Evolutionary conservation across 92 coral and sea anemone genomes (phyloP), one percentile per base, ranked within the genome.

Genomic region (Phymanthus crucifer): DNA sequence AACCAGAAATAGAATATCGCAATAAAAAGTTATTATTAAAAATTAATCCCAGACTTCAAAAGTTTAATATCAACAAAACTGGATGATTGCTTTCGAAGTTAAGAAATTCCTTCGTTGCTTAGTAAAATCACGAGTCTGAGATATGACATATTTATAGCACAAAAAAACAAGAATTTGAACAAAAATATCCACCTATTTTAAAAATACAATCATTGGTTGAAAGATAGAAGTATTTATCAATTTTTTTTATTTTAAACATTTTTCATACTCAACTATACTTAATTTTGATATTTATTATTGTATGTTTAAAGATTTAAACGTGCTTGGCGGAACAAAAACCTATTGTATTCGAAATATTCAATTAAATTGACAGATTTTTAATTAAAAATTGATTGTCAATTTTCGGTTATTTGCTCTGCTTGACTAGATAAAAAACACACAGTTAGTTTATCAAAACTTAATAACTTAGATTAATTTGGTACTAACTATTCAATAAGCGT

Each of bases 351-450:
- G 24, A 77, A 58, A 77, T 64, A 77, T 77, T 77, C 81, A 61
- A 40, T 77, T 14, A 64, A 40, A 77, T 61, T 77, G 81, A 77
- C 81, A 77, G 72, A 77, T 77, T 77, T 77, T 77, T 77, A 77
- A 77, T 77, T 77, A 77, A 77, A 58, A 19, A 61, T 0, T 16
- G 36, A 61, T 61, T 24, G 81, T 77, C 45, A 7, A 52, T 40
- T 36, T 10, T 33, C 2, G 68, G 61, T 77, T 70, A 77, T 23
- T 77, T 50, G 65, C 32, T 38, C 72, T 37, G 32, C 29, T 24
- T 34, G 16, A 8, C 56, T 61, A 58, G 58, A 77, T 77, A 64
- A 77, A 64, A 66, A 69, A 32, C 58, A 29, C 16, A 11, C 21
- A 18, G 11, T 5, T 34, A 38, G n/a, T n/a, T n/a, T 43, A 43